Evolutionary conservation across 2,113 vertebrate genomes (phyloP).

Genomic region (Lagopus muta): DNA sequence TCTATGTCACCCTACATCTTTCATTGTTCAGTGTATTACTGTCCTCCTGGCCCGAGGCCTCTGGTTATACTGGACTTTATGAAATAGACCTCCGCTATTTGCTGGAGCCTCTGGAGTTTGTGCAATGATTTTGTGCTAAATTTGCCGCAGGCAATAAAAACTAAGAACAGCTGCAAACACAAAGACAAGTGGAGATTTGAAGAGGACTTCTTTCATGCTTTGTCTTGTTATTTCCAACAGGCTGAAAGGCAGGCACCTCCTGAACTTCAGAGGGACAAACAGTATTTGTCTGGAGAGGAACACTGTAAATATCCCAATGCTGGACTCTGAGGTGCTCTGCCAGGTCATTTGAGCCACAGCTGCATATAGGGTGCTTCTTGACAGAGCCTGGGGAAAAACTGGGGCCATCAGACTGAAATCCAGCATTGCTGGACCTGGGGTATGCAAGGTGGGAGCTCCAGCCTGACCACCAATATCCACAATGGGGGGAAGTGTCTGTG

Average conservation of each 20-base stretch:
- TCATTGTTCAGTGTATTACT: background rate
- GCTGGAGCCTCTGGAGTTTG: background rate
- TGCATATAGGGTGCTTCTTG: background rate
- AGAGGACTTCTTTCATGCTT: background rate
- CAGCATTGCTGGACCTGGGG: background rate
- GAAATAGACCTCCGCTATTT: background rate
- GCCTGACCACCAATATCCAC: rapidly evolving
- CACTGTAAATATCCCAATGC: background rate
- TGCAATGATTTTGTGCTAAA: background rate
- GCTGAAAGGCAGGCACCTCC: background rate
- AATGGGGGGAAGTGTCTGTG: background rate
- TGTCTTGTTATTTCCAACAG: background rate
- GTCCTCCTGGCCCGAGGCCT: background rate
- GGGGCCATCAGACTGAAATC: background rate
- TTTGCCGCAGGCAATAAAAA: background rate
- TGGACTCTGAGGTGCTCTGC: background rate
- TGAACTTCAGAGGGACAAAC: background rate
- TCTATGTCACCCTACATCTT: rapidly evolving
- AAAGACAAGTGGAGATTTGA: background rate
- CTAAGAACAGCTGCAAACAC: background rate
- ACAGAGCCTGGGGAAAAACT: background rate
- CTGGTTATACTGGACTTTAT: background rate
- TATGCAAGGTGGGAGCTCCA: background rate
- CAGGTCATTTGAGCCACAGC: background rate
- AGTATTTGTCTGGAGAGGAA: background rate